These are phyloP conservation scores for Charaxes varanes DNA, from an alignment of 1,140 invertebrate species.

Conservation along the genomic window DNA sequence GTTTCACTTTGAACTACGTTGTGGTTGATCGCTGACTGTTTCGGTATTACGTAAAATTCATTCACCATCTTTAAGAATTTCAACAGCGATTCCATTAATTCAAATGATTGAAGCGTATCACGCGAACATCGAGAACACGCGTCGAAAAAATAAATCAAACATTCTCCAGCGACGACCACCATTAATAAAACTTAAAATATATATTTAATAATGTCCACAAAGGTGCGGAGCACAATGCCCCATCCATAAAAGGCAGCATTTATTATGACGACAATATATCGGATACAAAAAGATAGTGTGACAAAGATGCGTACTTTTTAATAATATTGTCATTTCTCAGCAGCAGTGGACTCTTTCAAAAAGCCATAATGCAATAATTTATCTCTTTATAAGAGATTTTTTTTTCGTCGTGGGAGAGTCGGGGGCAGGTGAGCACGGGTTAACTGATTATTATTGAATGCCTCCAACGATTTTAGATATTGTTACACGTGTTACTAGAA, in stretches of 20 bases:
- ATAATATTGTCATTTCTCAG: constrained; percentile 75
- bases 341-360: constrained; percentile 73
- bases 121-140: constrained; percentile 55
- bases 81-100: constrained; percentile 23
- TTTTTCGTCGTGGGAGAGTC: constrained; percentile 58
- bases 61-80: constrained; percentile 14
- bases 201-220: constrained; percentile 74
- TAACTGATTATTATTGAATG: constrained; percentile 41
- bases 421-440: constrained; percentile 65
- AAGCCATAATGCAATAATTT: constrained; percentile 73
- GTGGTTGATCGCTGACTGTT: no score
- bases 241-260: constrained; percentile 67
- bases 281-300: constrained; percentile 72
- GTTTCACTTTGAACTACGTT: no score
- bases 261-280: constrained; percentile 73
- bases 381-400: constrained; percentile 71
- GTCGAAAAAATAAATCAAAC: constrained; percentile 73
- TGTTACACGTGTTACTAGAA: no score
- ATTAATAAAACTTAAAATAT: constrained; percentile 74
- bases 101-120: constrained; percentile 55
- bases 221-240: constrained; percentile 61
- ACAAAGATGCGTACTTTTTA: constrained; percentile 72
- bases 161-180: constrained; percentile 63
- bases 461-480: constrained; percentile 19
- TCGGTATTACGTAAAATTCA: constrained; percentile 4